Conservation (phyloP, 2,797 vertebrate species). For the Poeciliopsis paucimaculata region DNA sequence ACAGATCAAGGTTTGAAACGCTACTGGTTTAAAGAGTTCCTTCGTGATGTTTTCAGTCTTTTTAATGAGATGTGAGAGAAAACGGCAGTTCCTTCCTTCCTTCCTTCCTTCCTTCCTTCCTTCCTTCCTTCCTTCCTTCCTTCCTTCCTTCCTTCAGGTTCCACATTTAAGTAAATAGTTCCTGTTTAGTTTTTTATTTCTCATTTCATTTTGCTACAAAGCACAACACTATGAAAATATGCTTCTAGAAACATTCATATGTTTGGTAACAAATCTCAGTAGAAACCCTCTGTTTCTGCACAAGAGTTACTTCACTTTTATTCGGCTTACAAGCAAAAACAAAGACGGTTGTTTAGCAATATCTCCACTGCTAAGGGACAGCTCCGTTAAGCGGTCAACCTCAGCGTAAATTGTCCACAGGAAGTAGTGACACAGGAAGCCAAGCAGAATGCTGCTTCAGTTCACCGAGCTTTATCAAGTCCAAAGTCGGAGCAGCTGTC, state of each 20-base stretch:
- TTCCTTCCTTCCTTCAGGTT: too few relatives aligned
- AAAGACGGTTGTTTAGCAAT: too few relatives aligned
- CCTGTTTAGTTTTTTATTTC: background rate
- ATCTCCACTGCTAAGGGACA: background rate
- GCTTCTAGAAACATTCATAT: background rate
- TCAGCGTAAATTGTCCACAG: too few relatives aligned
- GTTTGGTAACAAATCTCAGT: background rate
- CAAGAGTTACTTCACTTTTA: too few relatives aligned
- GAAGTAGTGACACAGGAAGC: background rate
- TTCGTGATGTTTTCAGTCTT: background rate
- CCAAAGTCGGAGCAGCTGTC: background rate
- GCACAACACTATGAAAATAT: background rate
- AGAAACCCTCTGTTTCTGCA: background rate
- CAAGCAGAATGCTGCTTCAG: background rate
- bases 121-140: background rate
- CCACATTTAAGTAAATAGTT: background rate
- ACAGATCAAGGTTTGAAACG: background rate
- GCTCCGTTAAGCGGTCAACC: background rate
- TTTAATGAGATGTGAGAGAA: background rate
- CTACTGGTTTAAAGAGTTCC: background rate
- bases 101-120: background rate
- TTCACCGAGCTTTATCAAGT: background rate
- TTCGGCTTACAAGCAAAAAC: background rate
- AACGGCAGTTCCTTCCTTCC: background rate
- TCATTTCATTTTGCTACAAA: too few relatives aligned